Percentiles rank a stretch among this genome's conserved stretches.
Conservation (phyloP, 2,888 invertebrate genomes). For the Erebia ligea region DNA sequence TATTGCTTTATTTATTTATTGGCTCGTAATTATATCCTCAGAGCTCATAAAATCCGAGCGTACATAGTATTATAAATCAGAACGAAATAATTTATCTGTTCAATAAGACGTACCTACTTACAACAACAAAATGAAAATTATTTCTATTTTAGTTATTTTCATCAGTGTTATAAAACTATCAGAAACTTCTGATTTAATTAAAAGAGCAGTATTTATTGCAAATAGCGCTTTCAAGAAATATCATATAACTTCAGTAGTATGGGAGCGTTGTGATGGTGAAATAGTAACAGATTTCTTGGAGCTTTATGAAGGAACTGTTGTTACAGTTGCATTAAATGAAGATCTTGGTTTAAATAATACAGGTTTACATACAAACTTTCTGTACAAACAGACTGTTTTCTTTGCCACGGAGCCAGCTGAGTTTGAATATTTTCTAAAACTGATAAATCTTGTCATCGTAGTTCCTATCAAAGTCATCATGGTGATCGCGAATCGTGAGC, state of each 20-base stretch:
- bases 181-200: constrained; percentile 42
- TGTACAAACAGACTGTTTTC: constrained; percentile 54
- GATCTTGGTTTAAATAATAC: constrained; percentile 38
- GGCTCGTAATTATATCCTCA: background rate
- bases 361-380: constrained; percentile 36
- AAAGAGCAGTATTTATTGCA: constrained; percentile 49
- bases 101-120: background rate
- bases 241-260: constrained; percentile 51
- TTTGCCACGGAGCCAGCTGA: constrained; percentile 51
- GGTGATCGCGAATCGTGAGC: constrained; percentile 43
- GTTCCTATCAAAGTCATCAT: constrained; percentile 52
- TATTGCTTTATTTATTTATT: background rate
- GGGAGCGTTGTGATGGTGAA: constrained; percentile 45
- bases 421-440: constrained; percentile 48
- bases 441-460: constrained; percentile 47
- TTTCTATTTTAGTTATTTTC: constrained; percentile 19
- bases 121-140: background rate
- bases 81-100: background rate
- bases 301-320: constrained; percentile 48
- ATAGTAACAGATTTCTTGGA: constrained; percentile 48
- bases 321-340: constrained; percentile 42
- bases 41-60: background rate
- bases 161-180: constrained; percentile 8
- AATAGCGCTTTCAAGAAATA: constrained; percentile 48
- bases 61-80: background rate